Base-by-base conservation (phyloP, 2,797 vertebrate species). In the Adelosebastes latens region DNA sequence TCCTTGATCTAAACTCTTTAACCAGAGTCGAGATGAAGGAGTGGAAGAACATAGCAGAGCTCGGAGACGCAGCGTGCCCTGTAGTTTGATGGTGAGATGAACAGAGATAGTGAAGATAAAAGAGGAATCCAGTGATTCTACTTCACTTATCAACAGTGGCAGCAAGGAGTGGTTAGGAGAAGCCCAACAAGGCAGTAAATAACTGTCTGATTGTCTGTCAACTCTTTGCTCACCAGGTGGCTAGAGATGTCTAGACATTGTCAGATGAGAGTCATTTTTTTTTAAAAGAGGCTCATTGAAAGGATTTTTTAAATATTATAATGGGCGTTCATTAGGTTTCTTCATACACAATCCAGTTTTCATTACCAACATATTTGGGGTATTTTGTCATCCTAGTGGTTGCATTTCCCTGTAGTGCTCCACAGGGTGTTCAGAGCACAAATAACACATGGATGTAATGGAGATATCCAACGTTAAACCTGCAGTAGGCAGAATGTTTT, bases 131-230 rank as follows among this genome's bases (percentile, higher is more conserved):
- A 46, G 65, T 59, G 74, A 81, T n/a, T 58, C 60, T 42, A 24
- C 34, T 56, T 53, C 46, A 79, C 77, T 74, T 70, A 77, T 87
- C 78, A 81, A 80, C 58, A 77, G 75, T 31, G 76, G 79, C 70
- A 75, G 80, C 68, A 65, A 73, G 77, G 78, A 82, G 84, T 24
- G 83, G 69, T 73, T 36, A 9, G 77, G 29, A 65, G 65, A 60
- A 75, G 72, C 58, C 49, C 46, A 59, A 18, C 75, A 61, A 34
- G 58, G 82, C 83, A 85, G 85, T 88, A 91, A 92, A 85, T 92
- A 86, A 80, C 89, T 89, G 80, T 85, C 69, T 77, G 56, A 87
- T 71, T 5, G 18, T 72, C 79, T 72, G 70, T 85, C 90, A 88
- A 81, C 73, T 61, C 36, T 36, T 73, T 58, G 27, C 49, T 64